Conservation (phyloP, 2,888 invertebrate genomes). For the Amblyteles armatorius region DNA sequence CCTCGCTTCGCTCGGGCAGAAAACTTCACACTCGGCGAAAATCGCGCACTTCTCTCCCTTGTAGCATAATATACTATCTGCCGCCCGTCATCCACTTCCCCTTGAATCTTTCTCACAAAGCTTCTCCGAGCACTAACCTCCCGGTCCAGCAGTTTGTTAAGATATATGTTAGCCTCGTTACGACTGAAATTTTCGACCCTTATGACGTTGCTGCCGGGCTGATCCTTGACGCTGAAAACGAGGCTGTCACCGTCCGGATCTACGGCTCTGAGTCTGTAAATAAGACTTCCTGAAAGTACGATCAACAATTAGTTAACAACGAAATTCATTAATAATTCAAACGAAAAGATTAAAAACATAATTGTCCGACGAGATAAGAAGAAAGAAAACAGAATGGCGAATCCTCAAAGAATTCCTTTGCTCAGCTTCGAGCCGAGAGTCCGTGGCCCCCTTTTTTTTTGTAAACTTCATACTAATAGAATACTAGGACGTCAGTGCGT, state of each 20-base stretch:
- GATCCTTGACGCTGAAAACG: conserved; percentile 92
- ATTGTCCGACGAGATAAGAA: neutral
- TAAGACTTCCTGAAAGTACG: conserved; percentile 90
- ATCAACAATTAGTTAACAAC: conserved; percentile 14
- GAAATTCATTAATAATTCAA: conserved; percentile 11
- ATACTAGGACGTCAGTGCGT: conserved; percentile 55
- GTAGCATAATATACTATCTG: too few species aligned
- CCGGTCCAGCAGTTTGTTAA: conserved; percentile 95
- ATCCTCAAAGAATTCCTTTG: neutral
- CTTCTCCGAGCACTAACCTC: conserved; percentile 87
- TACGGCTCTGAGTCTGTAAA: conserved; percentile 92
- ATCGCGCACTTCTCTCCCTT: too few species aligned
- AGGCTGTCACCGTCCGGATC: conserved; percentile 95
- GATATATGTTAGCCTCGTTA: conserved; percentile 94
- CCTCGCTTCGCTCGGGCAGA: too few species aligned
- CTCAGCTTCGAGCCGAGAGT: neutral
- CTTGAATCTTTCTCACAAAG: neutral
- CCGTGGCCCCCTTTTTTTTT: conserved; percentile 16
- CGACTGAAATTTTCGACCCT: conserved; percentile 92
- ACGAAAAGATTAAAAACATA: conserved; percentile 6
- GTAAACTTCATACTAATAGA: conserved; percentile 16
- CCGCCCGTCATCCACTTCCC: neutral
- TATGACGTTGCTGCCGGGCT: conserved; percentile 93
- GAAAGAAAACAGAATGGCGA: neutral
- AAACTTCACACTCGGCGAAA: too few species aligned